Evolutionary conservation across 2,113 vertebrate genomes (phyloP), one percentile per base, ranked within the genome.

Genomic region (Oncorhynchus kisutch): DNA sequence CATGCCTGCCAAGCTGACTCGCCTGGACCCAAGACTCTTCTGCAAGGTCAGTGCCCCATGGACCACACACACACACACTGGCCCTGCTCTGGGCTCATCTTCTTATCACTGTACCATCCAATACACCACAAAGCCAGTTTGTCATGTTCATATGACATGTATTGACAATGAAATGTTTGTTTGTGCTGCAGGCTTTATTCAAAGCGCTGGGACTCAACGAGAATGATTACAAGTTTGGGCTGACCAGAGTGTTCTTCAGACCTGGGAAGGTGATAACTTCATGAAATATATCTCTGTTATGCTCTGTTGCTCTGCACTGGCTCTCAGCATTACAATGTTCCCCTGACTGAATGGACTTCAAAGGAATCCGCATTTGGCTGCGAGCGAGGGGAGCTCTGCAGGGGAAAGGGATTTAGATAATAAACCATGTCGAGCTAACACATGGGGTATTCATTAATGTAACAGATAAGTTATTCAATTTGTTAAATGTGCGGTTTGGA

Each of bases 211-310:
- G 98, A 18, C 92, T 99, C 85, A 96, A 99, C 78, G 98, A 98
- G 92, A 87, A 95, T 18, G 98, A 99, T 93, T 99, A 97, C 93
- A 99, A 99, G 91, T 99, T 99, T 14, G 98, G 98, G 0, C 92
- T 99, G 87, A 99, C 98, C 64, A 95, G 96, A 88, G 98, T 99
- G 76, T 99, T 99, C 90, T 99, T 99, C 88, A 93, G 98, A 79
- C 98, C 98, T 0, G 98, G 98, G 72, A 99, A 99, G 96, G 98
- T 99, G 94, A 95, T 86, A 48, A 29, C 49, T 62, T 13, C 48
- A 45, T 45, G 39, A 20, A 1, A 11, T 45, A 45, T 45, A 45
- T 45, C 39, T 45, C 39, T 45, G 39, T 39, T 39, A 39, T 6
- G 7, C 20, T 57, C 5, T 54, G 1, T 51, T 27, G 72, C 39